These are phyloP conservation scores for Myripristis murdjan DNA, from an alignment of 2,797 vertebrate genomes.

Conservation along the genomic window DNA sequence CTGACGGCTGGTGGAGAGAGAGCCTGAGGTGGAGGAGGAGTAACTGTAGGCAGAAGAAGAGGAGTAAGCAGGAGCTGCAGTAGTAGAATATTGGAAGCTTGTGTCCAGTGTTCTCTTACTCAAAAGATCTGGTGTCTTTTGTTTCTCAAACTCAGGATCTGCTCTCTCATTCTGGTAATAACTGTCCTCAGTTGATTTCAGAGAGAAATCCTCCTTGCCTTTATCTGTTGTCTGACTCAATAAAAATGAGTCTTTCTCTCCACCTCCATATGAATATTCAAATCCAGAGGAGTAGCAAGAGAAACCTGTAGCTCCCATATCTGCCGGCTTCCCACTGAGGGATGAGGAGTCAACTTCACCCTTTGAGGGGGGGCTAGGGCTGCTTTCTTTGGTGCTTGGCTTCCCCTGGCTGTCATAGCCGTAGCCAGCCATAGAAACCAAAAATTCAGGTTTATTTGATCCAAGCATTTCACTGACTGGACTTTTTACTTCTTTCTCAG, in stretches of 20 bases:
- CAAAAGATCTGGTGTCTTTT: constrained; percentile 69
- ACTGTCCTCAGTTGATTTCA: constrained; percentile 74
- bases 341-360: constrained; percentile 51
- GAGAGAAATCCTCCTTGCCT: constrained; percentile 63
- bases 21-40: constrained; percentile 90
- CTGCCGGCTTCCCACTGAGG: constrained; percentile 56
- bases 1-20: constrained; percentile 88
- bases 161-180: constrained; percentile 69
- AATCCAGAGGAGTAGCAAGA: constrained; percentile 75
- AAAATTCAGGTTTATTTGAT: constrained; percentile 69
- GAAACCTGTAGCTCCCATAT: constrained; percentile 60
- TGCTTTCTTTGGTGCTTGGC: constrained; percentile 49
- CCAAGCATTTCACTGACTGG: constrained; percentile 65
- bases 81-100: constrained; percentile 86
- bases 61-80: constrained; percentile 83
- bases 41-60: constrained; percentile 89
- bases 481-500: constrained; percentile 89
- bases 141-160: constrained; percentile 78
- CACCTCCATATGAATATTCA: constrained; percentile 70
- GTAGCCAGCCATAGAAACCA: constrained; percentile 79
- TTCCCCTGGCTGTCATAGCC: constrained; percentile 75
- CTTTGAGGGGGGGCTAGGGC: constrained; percentile 29
- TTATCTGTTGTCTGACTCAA: constrained; percentile 59
- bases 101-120: constrained; percentile 81
- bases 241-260: constrained; percentile 68